These are phyloP conservation scores for Phaetusa simplex DNA, from an alignment of 2,113 vertebrate species.

Conservation along the genomic window DNA sequence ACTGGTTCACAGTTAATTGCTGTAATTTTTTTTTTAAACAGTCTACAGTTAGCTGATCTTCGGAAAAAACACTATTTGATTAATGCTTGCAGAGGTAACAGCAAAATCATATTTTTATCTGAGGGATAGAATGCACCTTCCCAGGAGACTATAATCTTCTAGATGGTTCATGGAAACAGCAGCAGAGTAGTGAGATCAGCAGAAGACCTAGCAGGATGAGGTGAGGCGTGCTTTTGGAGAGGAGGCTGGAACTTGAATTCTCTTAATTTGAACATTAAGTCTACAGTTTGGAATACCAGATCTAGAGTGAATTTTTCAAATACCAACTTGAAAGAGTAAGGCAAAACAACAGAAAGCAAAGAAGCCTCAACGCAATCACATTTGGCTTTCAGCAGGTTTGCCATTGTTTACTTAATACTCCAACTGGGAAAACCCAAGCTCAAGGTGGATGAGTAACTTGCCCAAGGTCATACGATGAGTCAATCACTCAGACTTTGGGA, in stretches of 20 bases:
- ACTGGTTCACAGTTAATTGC: not conserved
- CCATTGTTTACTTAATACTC: conserved; percentile 1
- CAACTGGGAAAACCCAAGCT: not conserved
- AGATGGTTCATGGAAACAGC: not conserved
- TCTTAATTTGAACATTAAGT: not conserved
- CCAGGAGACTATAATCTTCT: not conserved
- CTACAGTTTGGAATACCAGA: not conserved
- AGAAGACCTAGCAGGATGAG: not conserved
- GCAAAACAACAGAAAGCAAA: not conserved
- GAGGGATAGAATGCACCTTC: not conserved
- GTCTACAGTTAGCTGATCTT: not conserved
- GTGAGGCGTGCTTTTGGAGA: not conserved
- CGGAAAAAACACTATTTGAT: not conserved
- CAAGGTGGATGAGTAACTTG: conserved; percentile 44
- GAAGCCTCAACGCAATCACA: not conserved
- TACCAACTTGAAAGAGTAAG: not conserved
- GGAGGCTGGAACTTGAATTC: not conserved
- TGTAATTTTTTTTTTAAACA: not conserved
- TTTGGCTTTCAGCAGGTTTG: not conserved
- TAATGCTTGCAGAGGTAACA: not conserved
- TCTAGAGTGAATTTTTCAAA: not conserved
- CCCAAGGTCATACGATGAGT: conserved; percentile 37
- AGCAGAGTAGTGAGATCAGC: not conserved
- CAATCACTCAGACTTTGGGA: conserved; percentile 44
- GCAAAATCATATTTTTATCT: not conserved